Evolutionary conservation across 2,888 invertebrate species (phyloP).

Genomic region (Pyrocoelia pectoralis): DNA sequence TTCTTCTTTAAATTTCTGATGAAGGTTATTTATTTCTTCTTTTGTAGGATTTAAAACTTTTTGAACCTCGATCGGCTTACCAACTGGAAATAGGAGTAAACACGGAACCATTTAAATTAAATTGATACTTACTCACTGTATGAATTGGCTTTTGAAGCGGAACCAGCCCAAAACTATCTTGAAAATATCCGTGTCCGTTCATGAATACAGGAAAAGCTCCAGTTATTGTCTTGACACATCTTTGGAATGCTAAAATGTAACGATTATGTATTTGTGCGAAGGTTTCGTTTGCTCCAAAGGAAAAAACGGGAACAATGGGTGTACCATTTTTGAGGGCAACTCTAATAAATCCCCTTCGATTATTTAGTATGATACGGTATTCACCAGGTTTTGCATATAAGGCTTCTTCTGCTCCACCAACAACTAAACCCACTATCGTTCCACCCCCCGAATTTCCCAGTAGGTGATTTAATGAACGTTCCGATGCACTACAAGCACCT

Average conservation of each 20-base stretch:
- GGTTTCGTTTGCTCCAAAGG: slow-evolving; percentile 90
- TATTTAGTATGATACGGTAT: slow-evolving; percentile 75
- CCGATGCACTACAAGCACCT: slow-evolving; percentile 68
- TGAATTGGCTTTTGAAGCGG: slow-evolving; percentile 82
- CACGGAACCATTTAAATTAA: background rate
- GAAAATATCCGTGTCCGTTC: slow-evolving; percentile 89
- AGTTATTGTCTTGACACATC: slow-evolving; percentile 69
- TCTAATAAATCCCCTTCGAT: slow-evolving; percentile 69
- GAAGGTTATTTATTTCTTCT: slow-evolving; percentile 80
- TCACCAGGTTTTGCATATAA: slow-evolving; percentile 81
- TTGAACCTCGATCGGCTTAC: slow-evolving; percentile 80
- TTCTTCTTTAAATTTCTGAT: slow-evolving; percentile 74
- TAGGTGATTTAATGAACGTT: slow-evolving; percentile 71
- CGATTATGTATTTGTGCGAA: slow-evolving; percentile 80
- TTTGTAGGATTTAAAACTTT: slow-evolving; percentile 74
- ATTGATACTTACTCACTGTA: slow-evolving; percentile 79
- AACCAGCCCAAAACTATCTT: slow-evolving; percentile 84
- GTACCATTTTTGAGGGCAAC: slow-evolving; percentile 65
- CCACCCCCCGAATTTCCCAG: slow-evolving; percentile 65
- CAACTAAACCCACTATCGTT: slow-evolving; percentile 75
- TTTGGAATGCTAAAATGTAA: slow-evolving; percentile 75
- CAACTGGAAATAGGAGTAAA: slow-evolving; percentile 69
- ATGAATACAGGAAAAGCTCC: slow-evolving; percentile 81
- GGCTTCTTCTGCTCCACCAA: slow-evolving; percentile 91
- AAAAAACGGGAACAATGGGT: slow-evolving; percentile 85